These are phyloP conservation scores for Microplitis mediator DNA, from an alignment of 1,140 invertebrate species.

Conservation along the genomic window DNA sequence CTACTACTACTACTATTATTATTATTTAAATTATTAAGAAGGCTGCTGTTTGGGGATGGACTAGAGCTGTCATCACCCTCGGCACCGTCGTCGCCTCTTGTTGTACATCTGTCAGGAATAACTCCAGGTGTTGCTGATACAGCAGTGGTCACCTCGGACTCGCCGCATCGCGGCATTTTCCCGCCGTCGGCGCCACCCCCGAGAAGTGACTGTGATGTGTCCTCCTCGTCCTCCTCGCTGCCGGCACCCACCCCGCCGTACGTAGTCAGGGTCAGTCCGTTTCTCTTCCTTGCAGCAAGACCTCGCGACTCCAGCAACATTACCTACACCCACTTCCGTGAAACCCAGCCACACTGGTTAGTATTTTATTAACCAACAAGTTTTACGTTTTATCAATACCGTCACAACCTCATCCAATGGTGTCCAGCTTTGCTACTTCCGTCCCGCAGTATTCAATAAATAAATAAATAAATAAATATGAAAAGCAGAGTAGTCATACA, in stretches of 20 bases:
- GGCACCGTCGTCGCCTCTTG: background rate
- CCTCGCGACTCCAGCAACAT: slow-evolving; percentile 64
- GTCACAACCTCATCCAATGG: too few species aligned
- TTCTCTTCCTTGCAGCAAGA: slow-evolving; percentile 61
- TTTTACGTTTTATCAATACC: too few species aligned
- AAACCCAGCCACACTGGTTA: slow-evolving; percentile 30
- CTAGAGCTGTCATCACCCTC: slow-evolving; percentile 53
- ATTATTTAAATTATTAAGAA: slow-evolving; percentile 57
- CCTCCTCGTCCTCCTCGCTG: slow-evolving; percentile 62
- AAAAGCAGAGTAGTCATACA: too few species aligned
- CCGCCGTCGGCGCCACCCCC: slow-evolving; percentile 57
- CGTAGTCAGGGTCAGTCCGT: slow-evolving; percentile 61
- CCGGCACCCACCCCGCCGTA: slow-evolving; percentile 54
- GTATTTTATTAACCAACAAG: slow-evolving; percentile 1
- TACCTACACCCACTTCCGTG: slow-evolving; percentile 37
- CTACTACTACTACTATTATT: slow-evolving; percentile 58
- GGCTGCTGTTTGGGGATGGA: slow-evolving; percentile 55
- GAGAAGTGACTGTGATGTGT: slow-evolving; percentile 60
- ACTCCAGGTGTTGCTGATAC: slow-evolving; percentile 41
- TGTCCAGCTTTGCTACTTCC: too few species aligned
- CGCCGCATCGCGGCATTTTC: slow-evolving; percentile 33
- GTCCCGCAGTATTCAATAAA: too few species aligned
- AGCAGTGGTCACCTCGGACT: slow-evolving; percentile 36
- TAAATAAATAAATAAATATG: too few species aligned
- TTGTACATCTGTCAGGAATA: slow-evolving; percentile 36